These are phyloP conservation scores for Diadema setosum DNA, from an alignment of 35 echinoderm and acorn worm species.

Conservation along the genomic window DNA sequence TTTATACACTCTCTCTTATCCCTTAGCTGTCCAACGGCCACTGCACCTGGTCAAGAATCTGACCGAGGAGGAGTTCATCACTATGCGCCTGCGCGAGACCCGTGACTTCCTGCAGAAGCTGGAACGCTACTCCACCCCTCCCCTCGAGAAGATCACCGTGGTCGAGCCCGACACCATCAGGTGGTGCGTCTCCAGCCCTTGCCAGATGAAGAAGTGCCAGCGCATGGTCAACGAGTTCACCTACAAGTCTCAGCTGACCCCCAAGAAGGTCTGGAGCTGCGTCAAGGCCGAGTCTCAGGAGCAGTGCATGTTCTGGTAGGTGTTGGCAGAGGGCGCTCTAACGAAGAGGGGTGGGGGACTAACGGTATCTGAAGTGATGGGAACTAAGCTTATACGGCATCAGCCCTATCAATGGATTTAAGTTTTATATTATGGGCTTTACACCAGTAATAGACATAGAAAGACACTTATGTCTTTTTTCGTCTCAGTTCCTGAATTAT, in stretches of 20 bases:
- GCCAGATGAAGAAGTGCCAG: slow-evolving; percentile 83
- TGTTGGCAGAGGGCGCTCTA: neutral
- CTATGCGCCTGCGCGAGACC: slow-evolving; percentile 37
- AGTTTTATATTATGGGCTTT: too few species aligned
- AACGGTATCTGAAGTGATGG: too few species aligned
- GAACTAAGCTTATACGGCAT: too few species aligned
- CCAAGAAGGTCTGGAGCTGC: slow-evolving; percentile 69
- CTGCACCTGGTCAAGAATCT: too few species aligned
- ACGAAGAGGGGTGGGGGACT: neutral
- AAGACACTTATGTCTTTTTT: too few species aligned
- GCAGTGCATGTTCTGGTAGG: slow-evolving; percentile 95
- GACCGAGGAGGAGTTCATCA: neutral
- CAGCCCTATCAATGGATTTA: too few species aligned
- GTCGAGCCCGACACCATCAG: slow-evolving; percentile 31
- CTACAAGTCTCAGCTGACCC: slow-evolving; percentile 54
- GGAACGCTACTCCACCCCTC: slow-evolving; percentile 41
- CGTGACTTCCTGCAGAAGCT: slow-evolving; percentile 37
- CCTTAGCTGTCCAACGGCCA: too few species aligned
- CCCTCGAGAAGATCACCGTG: neutral
- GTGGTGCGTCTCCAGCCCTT: slow-evolving; percentile 56
- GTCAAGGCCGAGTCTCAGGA: slow-evolving; percentile 30
- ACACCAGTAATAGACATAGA: too few species aligned
- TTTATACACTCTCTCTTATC: too few species aligned
- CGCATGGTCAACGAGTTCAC: slow-evolving; percentile 81
- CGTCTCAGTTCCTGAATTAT: too few species aligned